phyloP scores from a whole-genome alignment of 2,888 invertebrate genomes.

The Blastobasis adustella region DNA sequence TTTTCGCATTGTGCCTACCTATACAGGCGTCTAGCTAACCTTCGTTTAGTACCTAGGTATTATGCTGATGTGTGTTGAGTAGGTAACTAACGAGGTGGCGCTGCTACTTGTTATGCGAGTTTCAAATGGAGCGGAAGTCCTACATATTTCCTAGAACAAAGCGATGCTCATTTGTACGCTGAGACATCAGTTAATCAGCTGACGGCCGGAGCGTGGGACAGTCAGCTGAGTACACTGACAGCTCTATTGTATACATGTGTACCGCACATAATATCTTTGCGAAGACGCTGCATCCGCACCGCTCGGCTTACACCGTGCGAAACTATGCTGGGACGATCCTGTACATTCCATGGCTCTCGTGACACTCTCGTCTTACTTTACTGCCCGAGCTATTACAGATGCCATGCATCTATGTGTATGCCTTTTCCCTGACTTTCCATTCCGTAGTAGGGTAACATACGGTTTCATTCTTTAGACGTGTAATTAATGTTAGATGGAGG shows the following conservation, averaged over 20 bases:
- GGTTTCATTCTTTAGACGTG: too few species aligned
- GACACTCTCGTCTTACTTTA: constrained; percentile 24
- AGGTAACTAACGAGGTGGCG: not conserved
- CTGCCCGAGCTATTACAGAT: constrained; percentile 11
- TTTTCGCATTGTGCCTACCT: too few species aligned
- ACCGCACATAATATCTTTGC: not conserved
- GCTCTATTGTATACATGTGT: too few species aligned
- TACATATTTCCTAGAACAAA: constrained; percentile 21
- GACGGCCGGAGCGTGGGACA: constrained; percentile 44
- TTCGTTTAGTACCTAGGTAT: too few species aligned
- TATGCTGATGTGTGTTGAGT: too few species aligned
- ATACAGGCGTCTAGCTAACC: too few species aligned
- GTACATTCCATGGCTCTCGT: constrained; percentile 17
- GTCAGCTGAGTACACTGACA: constrained; percentile 21
- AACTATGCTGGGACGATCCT: constrained; percentile 41
- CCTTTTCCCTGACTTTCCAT: too few species aligned
- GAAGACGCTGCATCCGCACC: constrained; percentile 28
- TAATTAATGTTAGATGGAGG: too few species aligned
- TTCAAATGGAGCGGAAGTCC: too few species aligned
- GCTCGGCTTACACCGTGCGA: constrained; percentile 58
- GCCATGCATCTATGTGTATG: constrained; percentile 16
- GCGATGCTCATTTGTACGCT: constrained; percentile 14
- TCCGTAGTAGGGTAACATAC: too few species aligned
- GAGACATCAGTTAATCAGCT: constrained; percentile 34
- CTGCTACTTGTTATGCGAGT: too few species aligned